Evolutionary conservation across 2,113 vertebrate genomes (phyloP), one percentile per base, ranked within the genome.

Genomic region (Sylvilagus bachmani): DNA sequence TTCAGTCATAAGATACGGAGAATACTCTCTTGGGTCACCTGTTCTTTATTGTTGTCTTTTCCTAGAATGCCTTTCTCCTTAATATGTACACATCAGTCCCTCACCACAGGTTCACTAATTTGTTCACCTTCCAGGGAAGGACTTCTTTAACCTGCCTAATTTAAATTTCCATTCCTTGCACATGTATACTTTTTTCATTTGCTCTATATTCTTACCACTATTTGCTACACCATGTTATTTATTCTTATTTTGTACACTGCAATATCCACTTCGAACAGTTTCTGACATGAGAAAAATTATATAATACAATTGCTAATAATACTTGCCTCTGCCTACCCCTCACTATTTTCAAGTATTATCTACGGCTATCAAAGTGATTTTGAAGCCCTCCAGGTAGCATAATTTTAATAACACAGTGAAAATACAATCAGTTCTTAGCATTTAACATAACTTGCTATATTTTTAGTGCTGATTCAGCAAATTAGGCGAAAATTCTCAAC

Each of bases 401-500:
- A 82, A 82, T 13, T 44, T 90, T 89, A 86, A 67, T 19, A 92
- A 93, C 69, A 62, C 12, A 24, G 38, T 73, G 31, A 93, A 81
- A 87, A 87, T 31, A 61, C 1, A 71, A 84, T 44, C 53, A 79
- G 6, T 80, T 67, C 81, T 86, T 75, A 74, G 10, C 53, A 86
- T 31, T 51, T 91, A 73, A 27, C 24, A 38, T 88, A 25, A 19
- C 89, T 73, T 62, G 55, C 3, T 66, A 81, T 13, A 84, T 80
- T 90, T 92, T 93, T 82, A 70, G 2, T 79, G 70, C 27, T 78
- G 17, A 84, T 75, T 89, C 4, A 81, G 7, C 69, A 85, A 70
- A 91, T 31, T 79, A 79, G 6, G 44, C 44, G 78, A 91, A 95
- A 87, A 17, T 81, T 78, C 51, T 77, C 64, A 95, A 70, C 10